These are phyloP conservation scores for Xestia xanthographa DNA, from an alignment of 2,888 invertebrate genomes.

Conservation along the genomic window DNA sequence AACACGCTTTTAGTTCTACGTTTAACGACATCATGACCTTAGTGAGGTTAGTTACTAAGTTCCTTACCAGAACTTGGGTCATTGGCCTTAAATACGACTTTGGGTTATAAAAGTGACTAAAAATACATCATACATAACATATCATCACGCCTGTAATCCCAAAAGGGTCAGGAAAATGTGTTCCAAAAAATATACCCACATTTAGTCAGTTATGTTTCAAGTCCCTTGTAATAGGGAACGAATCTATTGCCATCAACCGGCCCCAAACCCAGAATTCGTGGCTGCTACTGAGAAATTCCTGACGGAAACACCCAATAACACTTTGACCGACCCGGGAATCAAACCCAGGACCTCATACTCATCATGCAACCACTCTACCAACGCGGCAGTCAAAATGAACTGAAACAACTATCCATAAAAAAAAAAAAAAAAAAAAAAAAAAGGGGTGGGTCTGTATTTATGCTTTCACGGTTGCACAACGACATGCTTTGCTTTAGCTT, in stretches of 20 bases:
- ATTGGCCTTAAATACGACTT: slow-evolving; percentile 6
- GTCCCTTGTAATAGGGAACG: not conserved
- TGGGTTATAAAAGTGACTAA: not conserved
- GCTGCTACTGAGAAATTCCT: not conserved
- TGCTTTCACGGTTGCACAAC: no score
- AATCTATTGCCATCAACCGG: not conserved
- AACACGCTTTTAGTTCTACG: slow-evolving; percentile 15
- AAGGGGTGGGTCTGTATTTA: no score
- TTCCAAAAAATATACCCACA: not conserved
- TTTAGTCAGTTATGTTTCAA: not conserved
- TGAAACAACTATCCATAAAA: not conserved
- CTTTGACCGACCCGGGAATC: not conserved
- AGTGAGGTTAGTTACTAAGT: not conserved
- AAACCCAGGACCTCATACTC: not conserved
- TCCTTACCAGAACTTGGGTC: not conserved
- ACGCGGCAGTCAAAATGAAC: not conserved
- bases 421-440: no score
- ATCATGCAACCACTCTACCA: not conserved
- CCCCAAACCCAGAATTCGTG: not conserved
- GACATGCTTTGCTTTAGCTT: no score
- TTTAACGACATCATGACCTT: slow-evolving; percentile 10
- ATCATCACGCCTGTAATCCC: not conserved
- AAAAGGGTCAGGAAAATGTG: not conserved
- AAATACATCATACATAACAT: not conserved
- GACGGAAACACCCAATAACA: not conserved